Percentiles rank a stretch among this genome's conserved stretches.
phyloP scores from a whole-genome alignment of 2,797 vertebrate species.

The Apogon talboti region DNA sequence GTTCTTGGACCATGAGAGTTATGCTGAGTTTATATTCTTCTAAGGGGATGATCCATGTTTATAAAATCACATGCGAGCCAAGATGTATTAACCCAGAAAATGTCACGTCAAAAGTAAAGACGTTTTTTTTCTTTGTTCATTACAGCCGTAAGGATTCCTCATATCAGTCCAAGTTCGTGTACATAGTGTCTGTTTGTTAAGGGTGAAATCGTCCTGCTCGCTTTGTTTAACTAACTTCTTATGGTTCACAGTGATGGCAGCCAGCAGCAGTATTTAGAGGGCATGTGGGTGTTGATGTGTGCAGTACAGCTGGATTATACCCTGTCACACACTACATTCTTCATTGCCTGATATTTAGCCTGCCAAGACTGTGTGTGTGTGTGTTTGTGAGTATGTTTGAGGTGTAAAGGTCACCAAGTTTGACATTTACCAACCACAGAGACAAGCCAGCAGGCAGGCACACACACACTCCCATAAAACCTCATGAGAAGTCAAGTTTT shows the following conservation, averaged over 20 bases:
- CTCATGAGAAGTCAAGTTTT: conserved; percentile 40
- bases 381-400: conserved; percentile 62
- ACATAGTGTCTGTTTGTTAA: no score
- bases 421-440: conserved; percentile 71
- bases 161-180: no score
- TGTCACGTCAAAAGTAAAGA: no score
- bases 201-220: no score
- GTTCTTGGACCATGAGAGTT: no score
- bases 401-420: conserved; percentile 72
- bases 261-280: not conserved
- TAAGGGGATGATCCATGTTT: no score
- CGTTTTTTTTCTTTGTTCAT: no score
- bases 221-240: conserved; percentile 40
- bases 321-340: conserved; percentile 60
- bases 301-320: conserved; percentile 66
- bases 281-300: conserved; percentile 57
- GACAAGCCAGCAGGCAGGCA: conserved; percentile 16
- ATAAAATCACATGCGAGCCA: no score
- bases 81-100: no score
- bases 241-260: conserved; percentile 29
- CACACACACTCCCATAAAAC: conserved; percentile 17
- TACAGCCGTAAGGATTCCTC: no score
- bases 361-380: conserved; percentile 57
- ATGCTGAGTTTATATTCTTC: no score
- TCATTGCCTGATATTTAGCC: conserved; percentile 73